Percentiles rank a stretch among this genome's conserved stretches.
Evolutionary conservation across 2,113 vertebrate species (phyloP).

Genomic region (Proteles cristata): DNA sequence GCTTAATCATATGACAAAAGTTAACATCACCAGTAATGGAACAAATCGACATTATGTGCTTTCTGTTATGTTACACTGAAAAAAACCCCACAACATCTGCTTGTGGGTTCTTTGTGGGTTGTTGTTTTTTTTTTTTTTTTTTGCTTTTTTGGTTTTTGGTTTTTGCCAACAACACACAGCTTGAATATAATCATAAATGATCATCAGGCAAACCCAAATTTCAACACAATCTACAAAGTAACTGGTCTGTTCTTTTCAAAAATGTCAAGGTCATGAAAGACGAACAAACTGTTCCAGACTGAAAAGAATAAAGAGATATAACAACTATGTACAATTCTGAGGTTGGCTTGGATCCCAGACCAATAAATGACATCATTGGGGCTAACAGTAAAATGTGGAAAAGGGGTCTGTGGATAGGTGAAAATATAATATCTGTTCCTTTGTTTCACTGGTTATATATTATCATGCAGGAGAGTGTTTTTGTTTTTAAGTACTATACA

Average conservation of each 20-base stretch:
- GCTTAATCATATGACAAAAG: not conserved
- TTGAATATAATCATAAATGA: not conserved
- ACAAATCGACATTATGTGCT: not conserved
- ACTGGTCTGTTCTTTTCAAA: not conserved
- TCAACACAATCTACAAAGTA: not conserved
- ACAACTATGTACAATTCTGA: not conserved
- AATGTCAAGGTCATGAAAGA: not conserved
- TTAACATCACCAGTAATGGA: not conserved
- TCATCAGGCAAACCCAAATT: not conserved
- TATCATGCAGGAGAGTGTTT: not conserved
- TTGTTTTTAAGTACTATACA: not conserved
- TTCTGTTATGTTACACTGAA: not conserved
- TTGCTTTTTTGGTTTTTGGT: too few relatives aligned
- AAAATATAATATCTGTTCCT: not conserved
- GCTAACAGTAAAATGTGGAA: not conserved
- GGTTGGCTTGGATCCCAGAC: not conserved
- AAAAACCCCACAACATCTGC: not conserved
- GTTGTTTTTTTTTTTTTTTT: too few relatives aligned
- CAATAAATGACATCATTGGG: not conserved
- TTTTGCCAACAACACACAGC: not conserved
- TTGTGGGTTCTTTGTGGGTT: not conserved
- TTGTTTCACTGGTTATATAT: not conserved
- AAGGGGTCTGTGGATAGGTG: not conserved
- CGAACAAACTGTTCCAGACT: not conserved
- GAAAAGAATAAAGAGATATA: not conserved